Percentiles rank a stretch among this genome's conserved stretches.
Conservation (phyloP, 2,888 invertebrate species). For the Drosophila lutescens region DNA sequence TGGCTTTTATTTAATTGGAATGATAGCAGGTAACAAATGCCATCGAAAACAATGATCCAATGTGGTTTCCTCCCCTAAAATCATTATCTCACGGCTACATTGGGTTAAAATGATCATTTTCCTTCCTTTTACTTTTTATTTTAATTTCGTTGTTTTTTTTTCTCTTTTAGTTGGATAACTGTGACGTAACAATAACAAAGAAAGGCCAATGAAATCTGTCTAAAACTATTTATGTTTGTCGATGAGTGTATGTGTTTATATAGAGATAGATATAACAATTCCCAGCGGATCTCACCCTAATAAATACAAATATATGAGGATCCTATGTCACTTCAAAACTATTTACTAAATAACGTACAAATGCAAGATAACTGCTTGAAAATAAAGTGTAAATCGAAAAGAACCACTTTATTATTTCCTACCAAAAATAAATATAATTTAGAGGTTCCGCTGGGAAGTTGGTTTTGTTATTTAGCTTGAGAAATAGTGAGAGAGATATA, state of each 20-base stretch:
- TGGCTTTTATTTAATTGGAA: conserved; percentile 5
- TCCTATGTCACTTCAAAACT: neutral
- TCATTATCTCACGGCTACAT: neutral
- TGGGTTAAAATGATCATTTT: neutral
- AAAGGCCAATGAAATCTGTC: conserved; percentile 20
- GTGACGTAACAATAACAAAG: conserved; percentile 27
- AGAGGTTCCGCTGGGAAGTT: conserved; percentile 4
- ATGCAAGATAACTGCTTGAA: neutral
- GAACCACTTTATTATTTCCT: neutral
- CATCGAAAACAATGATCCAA: conserved; percentile 1
- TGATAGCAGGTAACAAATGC: neutral
- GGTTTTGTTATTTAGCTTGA: conserved; percentile 24
- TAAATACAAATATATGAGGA: neutral
- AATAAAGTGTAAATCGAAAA: neutral
- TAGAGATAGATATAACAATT: conserved; percentile 24
- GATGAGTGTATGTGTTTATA: conserved; percentile 22
- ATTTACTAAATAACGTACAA: neutral
- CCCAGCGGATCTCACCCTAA: neutral
- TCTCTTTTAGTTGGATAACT: conserved; percentile 8
- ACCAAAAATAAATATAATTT: neutral
- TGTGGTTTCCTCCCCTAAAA: conserved; percentile 10
- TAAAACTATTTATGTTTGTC: neutral
- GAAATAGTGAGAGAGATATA: conserved; percentile 30
- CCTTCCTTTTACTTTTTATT: neutral
- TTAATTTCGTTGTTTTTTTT: conserved; percentile 20